Evolutionary conservation across 2,113 vertebrate genomes (phyloP), one percentile per base, ranked within the genome.

Genomic region (Ia io): DNA sequence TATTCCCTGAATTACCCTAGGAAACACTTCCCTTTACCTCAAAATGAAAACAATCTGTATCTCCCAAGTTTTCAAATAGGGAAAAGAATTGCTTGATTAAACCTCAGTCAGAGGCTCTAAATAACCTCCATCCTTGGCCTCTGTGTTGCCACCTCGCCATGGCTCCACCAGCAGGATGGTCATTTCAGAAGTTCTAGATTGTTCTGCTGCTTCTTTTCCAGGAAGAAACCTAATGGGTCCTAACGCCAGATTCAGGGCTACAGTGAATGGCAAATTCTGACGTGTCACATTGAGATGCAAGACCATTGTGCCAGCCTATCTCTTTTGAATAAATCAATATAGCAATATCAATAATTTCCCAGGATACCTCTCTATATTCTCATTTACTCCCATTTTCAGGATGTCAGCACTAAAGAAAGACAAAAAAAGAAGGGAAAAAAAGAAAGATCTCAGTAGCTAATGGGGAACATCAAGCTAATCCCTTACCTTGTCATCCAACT

Each of bases 281-380:
- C n/a, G 23, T 10, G 18, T 53, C 40, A 37, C 4, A 22, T 0
- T 56, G n/a, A 80, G 90, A 86, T 78, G 51, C 77, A 91, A 94
- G 78, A 23, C 6, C 32, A 51, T 44, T 67, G 44, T 20, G 16
- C 4, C 51, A 93, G 13, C 4, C 18, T 88, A 4, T 42, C 67
- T 80, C 42, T 96, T 96, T 88, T 70, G 40, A 97, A 92, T 93
- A 91, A 94, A 94, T 91, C 76, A 93, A 20, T 35, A 73, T 1
- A 4, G 32, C 6, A 32, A 89, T 77, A 88, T 35, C 47, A 30
- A n/a, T 17, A 51, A 25, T 80, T 96, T 96, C 23, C 35, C 35
- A 84, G 20, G 51, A 53, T 49, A 84, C 6, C 47, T 74, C 40
- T 90, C 17, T 85, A 17, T 37, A 2, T 59, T 94, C 67, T 32